A percentile compares a stretch with the other conserved stretches of the same genome.
Evolutionary conservation across 2,888 invertebrate species (phyloP).

Genomic region (Drosophila setosimentum): DNA sequence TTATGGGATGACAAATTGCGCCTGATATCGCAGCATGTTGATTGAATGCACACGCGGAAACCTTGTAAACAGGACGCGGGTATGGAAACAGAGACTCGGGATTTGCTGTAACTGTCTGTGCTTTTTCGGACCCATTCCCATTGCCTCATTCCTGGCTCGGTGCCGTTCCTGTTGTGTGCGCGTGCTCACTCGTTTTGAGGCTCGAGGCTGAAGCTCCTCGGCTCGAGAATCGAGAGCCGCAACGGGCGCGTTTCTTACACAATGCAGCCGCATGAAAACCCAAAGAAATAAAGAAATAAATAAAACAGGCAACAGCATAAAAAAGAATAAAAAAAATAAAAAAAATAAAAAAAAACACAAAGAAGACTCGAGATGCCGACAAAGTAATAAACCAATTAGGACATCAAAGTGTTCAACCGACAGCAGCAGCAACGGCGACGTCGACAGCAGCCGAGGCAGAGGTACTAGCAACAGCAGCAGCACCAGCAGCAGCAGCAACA

Average conservation of each 20-base stretch:
- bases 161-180: constrained; percentile 64
- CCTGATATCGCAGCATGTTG: constrained; percentile 80
- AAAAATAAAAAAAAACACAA: constrained; percentile 66
- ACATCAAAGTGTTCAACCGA: constrained; percentile 83
- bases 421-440: constrained; percentile 66
- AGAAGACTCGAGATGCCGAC: constrained; percentile 82
- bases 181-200: constrained; percentile 69
- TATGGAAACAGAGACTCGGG: neutral
- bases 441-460: constrained; percentile 14
- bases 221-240: constrained; percentile 45
- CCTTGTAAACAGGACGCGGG: constrained; percentile 55
- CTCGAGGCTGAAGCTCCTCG: constrained; percentile 37
- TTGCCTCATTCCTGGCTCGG: constrained; percentile 24
- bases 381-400: constrained; percentile 85
- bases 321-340: constrained; percentile 61
- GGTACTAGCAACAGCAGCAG: constrained; percentile 18
- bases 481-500: constrained; percentile 24
- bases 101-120: constrained; percentile 28
- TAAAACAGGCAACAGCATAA: constrained; percentile 80
- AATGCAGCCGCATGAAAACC: constrained; percentile 68
- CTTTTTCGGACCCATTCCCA: constrained; percentile 31
- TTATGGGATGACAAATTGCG: constrained; percentile 81
- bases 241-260: constrained; percentile 63
- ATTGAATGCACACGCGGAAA: constrained; percentile 78
- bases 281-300: constrained; percentile 80